These are phyloP conservation scores for Anguilla pacifica DNA, from an alignment of 2,797 vertebrate species.

Conservation along the genomic window DNA sequence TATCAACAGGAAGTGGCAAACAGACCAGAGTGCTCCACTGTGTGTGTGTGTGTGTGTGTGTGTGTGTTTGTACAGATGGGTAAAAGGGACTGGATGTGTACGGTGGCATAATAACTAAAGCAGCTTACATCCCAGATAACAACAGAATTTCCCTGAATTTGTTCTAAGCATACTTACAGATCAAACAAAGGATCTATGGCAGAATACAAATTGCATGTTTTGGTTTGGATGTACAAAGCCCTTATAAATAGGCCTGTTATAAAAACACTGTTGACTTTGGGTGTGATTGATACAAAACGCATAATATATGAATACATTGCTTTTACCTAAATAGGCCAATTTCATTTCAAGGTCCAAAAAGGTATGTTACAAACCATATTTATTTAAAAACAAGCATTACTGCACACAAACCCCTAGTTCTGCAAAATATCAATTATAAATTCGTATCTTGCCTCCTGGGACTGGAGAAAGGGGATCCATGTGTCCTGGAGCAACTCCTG, in stretches of 20 bases:
- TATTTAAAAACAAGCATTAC: background rate
- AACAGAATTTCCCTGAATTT: background rate
- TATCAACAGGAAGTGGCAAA: constrained; percentile 48
- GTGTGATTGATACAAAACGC: background rate
- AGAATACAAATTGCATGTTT: background rate
- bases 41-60: background rate
- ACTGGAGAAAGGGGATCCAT: constrained; percentile 78
- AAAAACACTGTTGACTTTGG: background rate
- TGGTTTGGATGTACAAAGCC: background rate
- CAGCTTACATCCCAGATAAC: background rate
- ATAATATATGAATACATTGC: background rate
- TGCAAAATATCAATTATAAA: background rate
- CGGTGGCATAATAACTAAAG: background rate
- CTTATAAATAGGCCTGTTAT: background rate
- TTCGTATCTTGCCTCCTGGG: constrained; percentile 64
- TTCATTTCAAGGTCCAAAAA: background rate
- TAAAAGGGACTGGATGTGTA: background rate
- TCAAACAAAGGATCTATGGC: background rate
- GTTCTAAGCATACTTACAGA: background rate
- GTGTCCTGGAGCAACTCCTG: constrained; percentile 67
- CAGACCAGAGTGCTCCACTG: constrained; percentile 46
- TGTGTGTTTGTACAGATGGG: background rate
- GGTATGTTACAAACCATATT: background rate
- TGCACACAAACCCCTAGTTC: background rate
- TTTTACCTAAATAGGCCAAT: background rate